Evolutionary conservation across 2,888 invertebrate genomes (phyloP), one percentile per base, ranked within the genome.

Genomic region (Drosophila mimica): DNA sequence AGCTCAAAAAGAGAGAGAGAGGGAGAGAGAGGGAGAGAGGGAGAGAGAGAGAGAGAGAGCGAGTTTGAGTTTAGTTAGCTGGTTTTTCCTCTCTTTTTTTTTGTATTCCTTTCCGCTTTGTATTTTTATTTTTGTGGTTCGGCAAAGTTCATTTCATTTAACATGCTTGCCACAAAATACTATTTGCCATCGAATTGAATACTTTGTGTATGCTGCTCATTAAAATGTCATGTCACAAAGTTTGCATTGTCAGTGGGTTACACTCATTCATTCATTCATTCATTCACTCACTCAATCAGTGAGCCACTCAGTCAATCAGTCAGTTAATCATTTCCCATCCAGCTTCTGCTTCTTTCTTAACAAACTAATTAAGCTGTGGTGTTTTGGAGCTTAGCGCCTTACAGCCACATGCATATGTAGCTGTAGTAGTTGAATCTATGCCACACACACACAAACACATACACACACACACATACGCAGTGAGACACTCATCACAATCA

Each of bases 401-500:
- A 25, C 46, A 46, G 67, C 76, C 69, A 9, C 33, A 43, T 58
- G 67, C 65, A 76, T 46, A 25, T 46, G 2, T 25, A 46, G 7
- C 46, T 46, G 25, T 25, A 4, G 62, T 36, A 57, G 51, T 76
- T 72, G 56, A 74, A 63, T 78, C 66, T 78, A 67, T 68, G 70
- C 62, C 59, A 65, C 20, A 56, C 38, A 40, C 59, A 61, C 33
- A 25, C 36, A 53, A 17, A 57, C 48, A 58, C 31, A 8, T 40
- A 71, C 31, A 63, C 20, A 51, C 46, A 62, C 31, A 58, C n/a
- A 48, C 58, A 69, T 49, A 58, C 25, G 43, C 30, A 33, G 43
- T 70, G 64, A 56, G 60, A 70, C 81, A 83, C 83, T 72, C 70
- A 79, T 74, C 70, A 75, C 82, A 86, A 86, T 88, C 86, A 86